Percentiles rank a stretch among this genome's conserved stretches.
Conservation (phyloP, 2,888 invertebrate genomes). For the Eupithecia centaureata region DNA sequence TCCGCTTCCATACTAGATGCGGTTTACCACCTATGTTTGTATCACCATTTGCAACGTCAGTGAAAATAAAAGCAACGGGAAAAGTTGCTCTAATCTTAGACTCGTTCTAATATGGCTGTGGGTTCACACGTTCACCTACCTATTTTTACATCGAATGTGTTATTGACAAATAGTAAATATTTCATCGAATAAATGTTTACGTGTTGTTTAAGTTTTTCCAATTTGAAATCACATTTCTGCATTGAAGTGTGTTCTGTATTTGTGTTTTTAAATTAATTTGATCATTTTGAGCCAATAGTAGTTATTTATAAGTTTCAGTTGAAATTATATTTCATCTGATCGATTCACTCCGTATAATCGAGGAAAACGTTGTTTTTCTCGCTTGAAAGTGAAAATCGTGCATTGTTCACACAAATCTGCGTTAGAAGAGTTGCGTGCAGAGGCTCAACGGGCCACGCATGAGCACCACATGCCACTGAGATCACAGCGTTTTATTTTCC, state of each 20-base stretch:
- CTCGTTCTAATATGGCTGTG: conserved; percentile 25
- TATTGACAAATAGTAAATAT: background rate
- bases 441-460: conserved; percentile 55
- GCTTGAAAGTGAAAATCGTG: conserved; percentile 77
- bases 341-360: conserved; percentile 1
- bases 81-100: conserved; percentile 23
- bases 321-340: conserved; percentile 37
- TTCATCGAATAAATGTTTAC: background rate
- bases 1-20: conserved; percentile 50
- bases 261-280: background rate
- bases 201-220: background rate
- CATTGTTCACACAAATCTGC: conserved; percentile 55
- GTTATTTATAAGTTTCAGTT: background rate
- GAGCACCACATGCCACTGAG: conserved; percentile 52
- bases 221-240: background rate
- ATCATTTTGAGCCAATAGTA: background rate
- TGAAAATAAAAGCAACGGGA: conserved; percentile 55
- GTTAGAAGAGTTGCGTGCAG: conserved; percentile 51
- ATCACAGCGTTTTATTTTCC: conserved; percentile 54
- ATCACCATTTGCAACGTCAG: conserved; percentile 35
- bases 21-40: conserved; percentile 37
- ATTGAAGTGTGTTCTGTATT: too few species aligned
- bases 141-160: background rate
- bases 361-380: conserved; percentile 41
- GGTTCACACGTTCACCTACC: too few species aligned